phyloP scores from a whole-genome alignment of 2,888 invertebrate species.

The Cybosia mesomella region DNA sequence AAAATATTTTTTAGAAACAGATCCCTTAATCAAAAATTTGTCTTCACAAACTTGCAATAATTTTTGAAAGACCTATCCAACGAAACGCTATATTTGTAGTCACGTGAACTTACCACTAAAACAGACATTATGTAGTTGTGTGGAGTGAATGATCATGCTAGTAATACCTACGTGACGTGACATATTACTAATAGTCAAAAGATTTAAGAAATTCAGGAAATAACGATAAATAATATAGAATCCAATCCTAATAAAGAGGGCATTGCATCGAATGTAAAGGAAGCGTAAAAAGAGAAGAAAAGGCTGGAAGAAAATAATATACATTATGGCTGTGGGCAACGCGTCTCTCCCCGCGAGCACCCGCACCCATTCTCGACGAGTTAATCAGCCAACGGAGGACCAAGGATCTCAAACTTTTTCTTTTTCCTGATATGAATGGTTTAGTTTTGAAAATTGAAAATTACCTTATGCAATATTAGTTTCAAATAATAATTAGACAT shows the following conservation, averaged over 20 bases:
- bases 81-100: too few relatives aligned
- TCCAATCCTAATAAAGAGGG: slow-evolving; percentile 10
- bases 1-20: too few relatives aligned
- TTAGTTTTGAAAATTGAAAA: neutral
- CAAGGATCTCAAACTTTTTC: slow-evolving; percentile 66
- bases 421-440: neutral
- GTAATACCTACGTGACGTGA: neutral
- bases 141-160: neutral
- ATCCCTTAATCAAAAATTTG: too few relatives aligned
- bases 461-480: neutral
- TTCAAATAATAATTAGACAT: too few relatives aligned
- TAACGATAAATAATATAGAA: neutral
- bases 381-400: slow-evolving; percentile 77
- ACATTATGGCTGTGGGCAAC: slow-evolving; percentile 67
- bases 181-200: neutral
- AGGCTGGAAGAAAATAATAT: slow-evolving; percentile 74
- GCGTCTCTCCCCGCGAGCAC: slow-evolving; percentile 52
- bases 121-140: too few relatives aligned
- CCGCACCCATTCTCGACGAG: slow-evolving; percentile 72
- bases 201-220: neutral
- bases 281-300: slow-evolving; percentile 65
- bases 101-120: too few relatives aligned
- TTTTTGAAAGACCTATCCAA: too few relatives aligned
- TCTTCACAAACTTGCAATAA: too few relatives aligned
- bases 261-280: slow-evolving; percentile 46